Evolutionary conservation across 2,797 vertebrate genomes (phyloP).

Genomic region (Paedocypris micromegethes): DNA sequence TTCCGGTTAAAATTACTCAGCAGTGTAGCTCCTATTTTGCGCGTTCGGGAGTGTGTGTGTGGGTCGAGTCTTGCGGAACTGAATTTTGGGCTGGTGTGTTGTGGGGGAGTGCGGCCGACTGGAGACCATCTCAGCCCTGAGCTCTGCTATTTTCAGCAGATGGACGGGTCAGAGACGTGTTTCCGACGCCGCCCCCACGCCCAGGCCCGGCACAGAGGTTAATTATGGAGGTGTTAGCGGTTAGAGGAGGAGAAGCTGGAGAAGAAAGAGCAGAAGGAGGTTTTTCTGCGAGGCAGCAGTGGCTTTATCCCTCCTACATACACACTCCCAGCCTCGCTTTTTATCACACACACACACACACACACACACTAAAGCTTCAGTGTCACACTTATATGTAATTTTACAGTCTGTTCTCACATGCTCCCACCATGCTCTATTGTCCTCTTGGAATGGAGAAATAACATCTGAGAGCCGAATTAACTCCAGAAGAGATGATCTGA

Average conservation of each 20-base stretch:
- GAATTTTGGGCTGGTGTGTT: not conserved
- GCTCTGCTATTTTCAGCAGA: slow-evolving; percentile 56
- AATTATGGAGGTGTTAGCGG: slow-evolving; percentile 53
- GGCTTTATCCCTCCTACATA: slow-evolving; percentile 36
- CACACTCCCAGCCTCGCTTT: slow-evolving; percentile 35
- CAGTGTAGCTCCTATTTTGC: no score
- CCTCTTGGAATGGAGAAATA: not conserved
- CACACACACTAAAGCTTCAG: slow-evolving; percentile 30
- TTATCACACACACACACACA: slow-evolving; percentile 26
- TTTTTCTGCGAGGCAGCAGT: slow-evolving; percentile 31
- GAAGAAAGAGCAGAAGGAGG: slow-evolving; percentile 22
- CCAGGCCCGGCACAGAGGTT: slow-evolving; percentile 43
- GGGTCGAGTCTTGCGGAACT: no score
- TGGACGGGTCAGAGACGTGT: slow-evolving; percentile 63
- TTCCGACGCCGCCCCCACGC: slow-evolving; percentile 58
- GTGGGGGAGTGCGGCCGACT: slow-evolving; percentile 18
- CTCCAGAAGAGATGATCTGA: no score
- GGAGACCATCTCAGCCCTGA: slow-evolving; percentile 14
- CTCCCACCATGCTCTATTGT: slow-evolving; percentile 39
- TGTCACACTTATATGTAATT: slow-evolving; percentile 46
- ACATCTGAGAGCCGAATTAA: no score
- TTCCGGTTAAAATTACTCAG: no score
- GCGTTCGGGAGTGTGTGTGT: no score
- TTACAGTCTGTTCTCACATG: slow-evolving; percentile 46
- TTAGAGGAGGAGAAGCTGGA: slow-evolving; percentile 28